Base-by-base conservation (phyloP, 2,797 vertebrate genomes). In the Mormyrops boulengeri region DNA sequence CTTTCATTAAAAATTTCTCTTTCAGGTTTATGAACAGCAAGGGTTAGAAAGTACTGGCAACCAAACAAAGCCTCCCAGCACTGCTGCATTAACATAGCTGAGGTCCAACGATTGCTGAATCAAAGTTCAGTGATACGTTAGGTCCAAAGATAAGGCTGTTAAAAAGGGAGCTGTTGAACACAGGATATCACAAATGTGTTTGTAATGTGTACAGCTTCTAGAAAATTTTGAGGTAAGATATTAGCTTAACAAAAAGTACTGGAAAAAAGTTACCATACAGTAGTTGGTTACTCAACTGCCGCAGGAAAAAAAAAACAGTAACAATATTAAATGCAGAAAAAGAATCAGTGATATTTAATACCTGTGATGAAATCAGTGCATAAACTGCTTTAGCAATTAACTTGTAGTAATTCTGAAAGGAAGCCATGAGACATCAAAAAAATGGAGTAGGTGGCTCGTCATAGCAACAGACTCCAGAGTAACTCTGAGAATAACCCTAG, bases 91-190 rank as follows among this genome's bases (percentile, higher is more conserved):
- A 38, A 34, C 34, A 73, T 5, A 38, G 34, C 30, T 6, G 66
- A 12, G 66, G 66, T 38, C 30, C 66, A 47, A 47, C 17, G 41
- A 82, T 4, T 19, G 41, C 41, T 4, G 14, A 82, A n/a, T 82
- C 77, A 82, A 82, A 82, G 77, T 82, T 82, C 77, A 82, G 41
- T 47, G 77, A 47, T 47, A 82, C 17, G 77, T 47, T 82, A 47
- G 77, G 77, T 19, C 77, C 41, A 82, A 82, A 82, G 77, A 82
- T 82, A 82, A 82, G 77, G 38, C 77, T 47, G 73, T n/a, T 47
- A 80, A 80, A 47, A 80, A 80, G 34, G 41, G 73, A 80, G 8
- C n/a, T 19, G 41, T 2, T 41, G 77, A 44, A 82, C 19, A 82
- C 19, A 73, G 66, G 41, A 82, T 22, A 80, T 80, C 73, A 44